Percentiles rank a stretch among this genome's conserved stretches.
These are phyloP conservation scores for Scophthalmus maximus DNA, from an alignment of 2,113 vertebrate species.

Conservation along the genomic window DNA sequence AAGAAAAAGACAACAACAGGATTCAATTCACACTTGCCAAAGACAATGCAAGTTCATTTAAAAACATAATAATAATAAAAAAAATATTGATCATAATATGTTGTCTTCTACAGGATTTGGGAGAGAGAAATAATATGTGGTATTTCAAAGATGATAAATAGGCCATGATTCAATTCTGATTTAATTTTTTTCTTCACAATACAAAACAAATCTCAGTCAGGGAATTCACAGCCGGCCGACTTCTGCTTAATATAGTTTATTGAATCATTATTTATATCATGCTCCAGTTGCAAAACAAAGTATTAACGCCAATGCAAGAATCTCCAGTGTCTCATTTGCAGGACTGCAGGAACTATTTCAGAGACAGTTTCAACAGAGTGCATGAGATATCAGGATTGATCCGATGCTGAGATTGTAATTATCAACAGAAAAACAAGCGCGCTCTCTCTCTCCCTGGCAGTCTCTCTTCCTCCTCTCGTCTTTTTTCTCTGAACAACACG, in stretches of 20 bases:
- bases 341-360: neutral
- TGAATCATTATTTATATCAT: slow-evolving; percentile 15
- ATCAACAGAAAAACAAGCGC: slow-evolving; percentile 32
- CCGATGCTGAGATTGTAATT: slow-evolving; percentile 55
- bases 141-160: slow-evolving; percentile 23
- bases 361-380: slow-evolving; percentile 11
- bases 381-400: slow-evolving; percentile 35
- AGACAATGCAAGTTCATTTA: neutral
- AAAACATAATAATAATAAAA: slow-evolving; percentile 9
- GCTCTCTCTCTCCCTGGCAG: neutral
- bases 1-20: slow-evolving; percentile 10
- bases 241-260: slow-evolving; percentile 13
- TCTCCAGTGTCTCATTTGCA: slow-evolving; percentile 32
- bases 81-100: slow-evolving; percentile 21
- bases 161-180: neutral
- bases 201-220: neutral
- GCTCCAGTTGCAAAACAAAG: slow-evolving; percentile 26
- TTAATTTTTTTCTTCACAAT: neutral
- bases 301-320: slow-evolving; percentile 7
- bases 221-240: neutral
- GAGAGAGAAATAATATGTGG: neutral
- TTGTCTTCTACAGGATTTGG: neutral
- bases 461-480: neutral
- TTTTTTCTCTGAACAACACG: slow-evolving; percentile 39
- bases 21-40: slow-evolving; percentile 21